Conservation (phyloP, 2,888 invertebrate species). For the Drosophila imparisetae region DNA sequence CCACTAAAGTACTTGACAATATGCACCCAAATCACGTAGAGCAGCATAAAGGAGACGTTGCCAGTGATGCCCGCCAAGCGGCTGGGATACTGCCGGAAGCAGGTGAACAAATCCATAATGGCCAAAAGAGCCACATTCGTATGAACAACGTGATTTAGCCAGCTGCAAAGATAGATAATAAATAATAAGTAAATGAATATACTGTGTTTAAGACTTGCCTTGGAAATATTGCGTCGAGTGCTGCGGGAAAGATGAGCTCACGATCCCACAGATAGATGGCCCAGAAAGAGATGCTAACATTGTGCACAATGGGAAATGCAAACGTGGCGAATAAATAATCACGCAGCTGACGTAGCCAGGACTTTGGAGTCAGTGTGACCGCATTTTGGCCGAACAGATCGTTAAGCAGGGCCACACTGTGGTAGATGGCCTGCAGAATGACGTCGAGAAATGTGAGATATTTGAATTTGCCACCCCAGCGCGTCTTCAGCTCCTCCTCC, state of each 20-base stretch:
- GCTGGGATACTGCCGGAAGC: conserved; percentile 91
- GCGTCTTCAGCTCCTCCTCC: conserved; percentile 70
- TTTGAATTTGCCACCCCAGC: conserved; percentile 91
- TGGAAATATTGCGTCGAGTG: conserved; percentile 93
- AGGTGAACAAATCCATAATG: conserved; percentile 89
- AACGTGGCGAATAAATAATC: conserved; percentile 88
- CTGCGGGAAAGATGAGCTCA: conserved; percentile 93
- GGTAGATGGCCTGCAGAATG: conserved; percentile 91
- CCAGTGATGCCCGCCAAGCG: conserved; percentile 87
- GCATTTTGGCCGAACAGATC: conserved; percentile 90
- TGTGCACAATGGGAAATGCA: conserved; percentile 91
- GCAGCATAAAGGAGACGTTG: conserved; percentile 87
- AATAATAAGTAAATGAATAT: background rate
- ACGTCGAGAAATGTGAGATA: conserved; percentile 92
- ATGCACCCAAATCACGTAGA: conserved; percentile 92
- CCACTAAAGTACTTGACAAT: conserved; percentile 89
- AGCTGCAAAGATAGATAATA: conserved; percentile 82
- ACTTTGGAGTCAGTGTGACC: conserved; percentile 86
- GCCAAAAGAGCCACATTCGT: conserved; percentile 92
- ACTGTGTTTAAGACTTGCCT: conserved; percentile 64
- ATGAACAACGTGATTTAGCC: conserved; percentile 97
- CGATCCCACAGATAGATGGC: conserved; percentile 93
- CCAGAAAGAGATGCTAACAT: conserved; percentile 95
- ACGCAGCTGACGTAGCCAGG: conserved; percentile 87
- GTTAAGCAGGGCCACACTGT: conserved; percentile 89